Base-by-base conservation (phyloP, 1,140 invertebrate species). In the Lordiphosa clarofinis region DNA sequence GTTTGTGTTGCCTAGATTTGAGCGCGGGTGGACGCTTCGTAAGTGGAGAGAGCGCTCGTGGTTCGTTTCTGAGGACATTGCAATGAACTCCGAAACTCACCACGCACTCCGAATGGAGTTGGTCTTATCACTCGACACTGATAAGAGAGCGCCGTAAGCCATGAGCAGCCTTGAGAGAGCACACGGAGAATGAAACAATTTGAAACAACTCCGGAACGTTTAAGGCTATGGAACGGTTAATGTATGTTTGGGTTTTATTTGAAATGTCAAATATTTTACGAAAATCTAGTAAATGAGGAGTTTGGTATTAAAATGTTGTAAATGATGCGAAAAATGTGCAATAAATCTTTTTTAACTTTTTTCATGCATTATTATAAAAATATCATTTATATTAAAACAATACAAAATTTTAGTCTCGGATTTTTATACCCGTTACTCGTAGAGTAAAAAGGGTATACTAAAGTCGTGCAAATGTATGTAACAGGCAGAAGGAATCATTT, bases 61-160 rank as follows among this genome's bases (percentile, higher is more conserved):
- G 10, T 31, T 52, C 37, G 52, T 53, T 46, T 21, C 7, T 38
- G 33, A 28, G 21, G n/a, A 13, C 47, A 43, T 43, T 48, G 56
- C 42, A 54, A 48, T 46, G 4, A 37, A 82, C 59, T 84, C 76
- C 76, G 76, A 86, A 84, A 84, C 28, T 60, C 78, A 86, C 74
- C 74, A 69, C 64, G 0, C 3, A 56, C 65, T 76, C 61, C 62
- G 73, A 72, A 72, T 24, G 2, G 1, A 43, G 44, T 28, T 4
- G 38, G 38, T 52, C 70, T 86, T 84, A 84, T 67, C 64, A 67
- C n/a, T 19, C 19, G 38, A 37, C 3, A 57, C 49, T 84, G 78
- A 84, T 84, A 84, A 84, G 78, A 71, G 66, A 43, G 56, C 10
- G 40, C 43, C 47, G 38, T 43, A 57, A 67, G 44, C 37, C 10